These are phyloP conservation scores for Dryobates pubescens DNA, from an alignment of 2,797 vertebrate species.

Conservation along the genomic window DNA sequence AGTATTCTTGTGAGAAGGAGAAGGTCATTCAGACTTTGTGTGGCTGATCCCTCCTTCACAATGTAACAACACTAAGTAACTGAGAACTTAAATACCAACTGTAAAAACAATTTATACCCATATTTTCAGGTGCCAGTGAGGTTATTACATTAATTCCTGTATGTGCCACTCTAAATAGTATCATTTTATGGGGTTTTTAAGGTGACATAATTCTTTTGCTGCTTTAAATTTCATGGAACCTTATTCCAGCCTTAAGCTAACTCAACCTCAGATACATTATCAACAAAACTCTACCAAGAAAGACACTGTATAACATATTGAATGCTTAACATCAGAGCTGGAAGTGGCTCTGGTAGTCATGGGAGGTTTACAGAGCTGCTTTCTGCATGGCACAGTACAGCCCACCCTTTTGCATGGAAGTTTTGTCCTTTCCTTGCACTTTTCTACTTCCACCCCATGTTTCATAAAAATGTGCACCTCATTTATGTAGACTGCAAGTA, in stretches of 20 bases:
- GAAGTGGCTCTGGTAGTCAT: background rate
- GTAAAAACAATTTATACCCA: background rate
- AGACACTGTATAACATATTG: background rate
- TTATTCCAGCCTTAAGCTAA: background rate
- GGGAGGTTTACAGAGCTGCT: background rate
- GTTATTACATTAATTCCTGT: background rate
- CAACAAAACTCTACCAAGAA: background rate
- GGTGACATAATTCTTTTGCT: background rate
- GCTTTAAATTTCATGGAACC: background rate
- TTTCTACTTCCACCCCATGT: background rate
- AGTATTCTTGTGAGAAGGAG: background rate
- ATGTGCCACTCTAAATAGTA: background rate
- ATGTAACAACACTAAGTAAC: background rate
- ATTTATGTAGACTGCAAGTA: background rate
- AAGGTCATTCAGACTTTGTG: background rate
- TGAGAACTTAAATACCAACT: background rate
- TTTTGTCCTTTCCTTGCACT: background rate
- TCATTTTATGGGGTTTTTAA: background rate
- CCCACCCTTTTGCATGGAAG: background rate
- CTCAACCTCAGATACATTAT: background rate
- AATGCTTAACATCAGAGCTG: background rate
- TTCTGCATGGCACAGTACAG: background rate
- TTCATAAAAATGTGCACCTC: background rate
- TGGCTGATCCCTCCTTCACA: background rate
- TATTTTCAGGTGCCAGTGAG: background rate